Conservation (phyloP, 2,797 vertebrate species). For the Margarornis squamiger region DNA sequence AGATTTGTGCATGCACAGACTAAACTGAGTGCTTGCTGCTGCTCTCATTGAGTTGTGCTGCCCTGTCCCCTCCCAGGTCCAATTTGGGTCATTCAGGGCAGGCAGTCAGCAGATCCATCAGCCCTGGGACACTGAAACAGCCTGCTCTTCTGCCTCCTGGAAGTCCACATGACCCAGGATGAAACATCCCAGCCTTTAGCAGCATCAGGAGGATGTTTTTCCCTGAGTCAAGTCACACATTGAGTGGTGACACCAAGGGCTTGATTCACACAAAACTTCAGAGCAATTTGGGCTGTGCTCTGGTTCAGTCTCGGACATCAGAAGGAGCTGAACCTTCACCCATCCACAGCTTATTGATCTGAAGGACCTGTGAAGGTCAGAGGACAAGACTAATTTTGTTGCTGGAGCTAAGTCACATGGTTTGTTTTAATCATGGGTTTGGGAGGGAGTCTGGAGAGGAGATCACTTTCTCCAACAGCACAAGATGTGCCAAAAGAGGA, state of each 20-base stretch:
- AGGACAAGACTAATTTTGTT: background rate
- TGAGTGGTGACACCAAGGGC: background rate
- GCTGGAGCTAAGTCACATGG: background rate
- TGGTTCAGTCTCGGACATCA: background rate
- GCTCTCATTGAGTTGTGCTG: background rate
- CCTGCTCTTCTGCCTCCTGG: background rate
- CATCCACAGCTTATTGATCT: background rate
- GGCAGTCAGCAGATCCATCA: background rate
- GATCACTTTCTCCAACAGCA: background rate
- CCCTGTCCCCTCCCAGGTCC: background rate
- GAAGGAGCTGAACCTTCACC: background rate
- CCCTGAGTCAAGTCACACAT: background rate
- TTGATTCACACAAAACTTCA: background rate
- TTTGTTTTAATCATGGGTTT: background rate
- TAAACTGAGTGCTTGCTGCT: fast-evolving
- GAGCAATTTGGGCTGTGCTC: background rate
- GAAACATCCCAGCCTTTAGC: background rate
- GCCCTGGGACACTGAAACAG: background rate
- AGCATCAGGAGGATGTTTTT: background rate
- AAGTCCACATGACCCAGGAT: background rate
- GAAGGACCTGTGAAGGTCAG: background rate
- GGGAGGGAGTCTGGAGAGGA: background rate
- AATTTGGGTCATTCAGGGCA: background rate
- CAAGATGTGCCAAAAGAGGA: background rate
- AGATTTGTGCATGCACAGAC: fast-evolving